Evolutionary conservation across 1,140 invertebrate genomes (phyloP).

Genomic region (Oreohelix idahoensis): DNA sequence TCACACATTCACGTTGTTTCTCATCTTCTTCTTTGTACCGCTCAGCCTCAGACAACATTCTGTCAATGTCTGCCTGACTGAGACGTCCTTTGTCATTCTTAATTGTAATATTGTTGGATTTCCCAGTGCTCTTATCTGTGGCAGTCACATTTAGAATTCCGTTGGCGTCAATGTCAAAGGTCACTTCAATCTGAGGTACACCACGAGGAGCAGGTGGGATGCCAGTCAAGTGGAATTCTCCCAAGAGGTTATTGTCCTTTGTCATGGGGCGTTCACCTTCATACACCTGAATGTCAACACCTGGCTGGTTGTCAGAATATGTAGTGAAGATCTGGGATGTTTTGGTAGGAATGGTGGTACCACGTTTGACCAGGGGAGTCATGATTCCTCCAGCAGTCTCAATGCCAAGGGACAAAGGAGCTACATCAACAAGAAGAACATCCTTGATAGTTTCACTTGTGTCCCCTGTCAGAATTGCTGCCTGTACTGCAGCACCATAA

Average conservation of each 20-base stretch:
- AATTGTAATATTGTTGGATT: constrained; percentile 84
- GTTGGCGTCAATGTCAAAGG: not conserved
- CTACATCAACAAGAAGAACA: constrained; percentile 68
- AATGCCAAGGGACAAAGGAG: constrained; percentile 44
- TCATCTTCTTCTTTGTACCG: constrained; percentile 75
- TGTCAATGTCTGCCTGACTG: constrained; percentile 75
- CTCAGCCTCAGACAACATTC: constrained; percentile 77
- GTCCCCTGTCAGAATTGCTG: no score
- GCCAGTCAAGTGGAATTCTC: constrained; percentile 82
- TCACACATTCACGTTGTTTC: constrained; percentile 60
- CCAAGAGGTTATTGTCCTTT: constrained; percentile 40
- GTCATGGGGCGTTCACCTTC: constrained; percentile 91
- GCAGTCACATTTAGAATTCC: constrained; percentile 74
- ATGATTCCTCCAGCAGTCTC: constrained; percentile 81
- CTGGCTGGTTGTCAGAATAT: constrained; percentile 80
- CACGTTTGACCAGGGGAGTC: constrained; percentile 65
- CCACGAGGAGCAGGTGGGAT: constrained; percentile 78
- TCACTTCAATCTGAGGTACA: constrained; percentile 77
- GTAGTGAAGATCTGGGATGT: constrained; percentile 70
- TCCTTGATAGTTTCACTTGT: constrained; percentile 61
- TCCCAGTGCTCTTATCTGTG: constrained; percentile 80
- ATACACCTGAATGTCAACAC: constrained; percentile 82
- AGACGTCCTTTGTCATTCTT: constrained; percentile 57
- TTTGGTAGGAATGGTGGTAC: constrained; percentile 69
- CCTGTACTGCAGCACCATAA: no score